phyloP scores from a whole-genome alignment of 2,113 vertebrate genomes.

The Chlorodrepanis virens region DNA sequence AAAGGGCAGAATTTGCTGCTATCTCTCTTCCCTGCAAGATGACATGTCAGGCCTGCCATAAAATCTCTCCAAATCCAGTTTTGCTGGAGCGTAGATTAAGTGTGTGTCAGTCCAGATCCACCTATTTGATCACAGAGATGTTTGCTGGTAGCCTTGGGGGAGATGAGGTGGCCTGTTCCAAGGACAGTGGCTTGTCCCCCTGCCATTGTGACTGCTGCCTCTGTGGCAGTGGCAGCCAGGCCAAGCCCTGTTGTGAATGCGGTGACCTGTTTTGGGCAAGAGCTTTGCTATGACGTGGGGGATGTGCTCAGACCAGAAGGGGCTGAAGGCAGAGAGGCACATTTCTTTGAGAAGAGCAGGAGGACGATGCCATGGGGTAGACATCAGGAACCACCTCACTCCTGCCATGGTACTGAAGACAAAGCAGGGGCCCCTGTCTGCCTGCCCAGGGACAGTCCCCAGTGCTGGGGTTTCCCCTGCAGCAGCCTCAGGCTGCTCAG shows the following conservation, averaged over 20 bases:
- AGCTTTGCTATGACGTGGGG: not conserved
- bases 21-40: not conserved
- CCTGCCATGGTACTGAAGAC: not conserved
- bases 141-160: not conserved
- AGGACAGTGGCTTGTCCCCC: not conserved
- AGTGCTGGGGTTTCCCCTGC: not conserved
- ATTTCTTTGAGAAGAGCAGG: not conserved
- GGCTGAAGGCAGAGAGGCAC: not conserved
- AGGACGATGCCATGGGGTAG: accelerated
- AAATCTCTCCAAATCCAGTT: not conserved
- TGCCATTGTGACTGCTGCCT: not conserved
- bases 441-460: not conserved
- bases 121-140: not conserved
- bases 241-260: not conserved
- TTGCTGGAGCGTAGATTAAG: not conserved
- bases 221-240: not conserved
- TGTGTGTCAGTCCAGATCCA: not conserved
- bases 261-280: not conserved
- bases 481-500: not conserved
- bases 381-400: not conserved
- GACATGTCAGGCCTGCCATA: not conserved
- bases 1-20: not conserved
- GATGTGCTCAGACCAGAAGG: not conserved
- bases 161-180: not conserved
- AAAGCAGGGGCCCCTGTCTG: not conserved